These are phyloP conservation scores for Diploptera punctata DNA, from an alignment of 2,888 invertebrate genomes.

Conservation along the genomic window DNA sequence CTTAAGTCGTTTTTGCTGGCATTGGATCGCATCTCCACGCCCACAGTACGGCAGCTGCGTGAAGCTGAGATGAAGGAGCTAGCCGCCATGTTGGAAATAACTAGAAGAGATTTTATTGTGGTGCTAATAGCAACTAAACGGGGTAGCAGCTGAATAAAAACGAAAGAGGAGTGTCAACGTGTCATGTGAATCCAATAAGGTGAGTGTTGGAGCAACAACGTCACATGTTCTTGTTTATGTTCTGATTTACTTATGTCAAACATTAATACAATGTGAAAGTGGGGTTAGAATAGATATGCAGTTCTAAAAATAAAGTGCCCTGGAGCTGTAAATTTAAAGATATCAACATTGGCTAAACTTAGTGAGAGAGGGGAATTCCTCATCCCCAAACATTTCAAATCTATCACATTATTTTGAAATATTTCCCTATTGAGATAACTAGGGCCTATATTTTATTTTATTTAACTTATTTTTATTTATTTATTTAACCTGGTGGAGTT, in stretches of 20 bases:
- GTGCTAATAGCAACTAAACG: constrained; percentile 21
- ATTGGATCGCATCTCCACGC: neutral
- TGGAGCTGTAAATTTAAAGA: too few relatives aligned
- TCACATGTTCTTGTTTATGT: neutral
- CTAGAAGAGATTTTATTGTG: constrained; percentile 18
- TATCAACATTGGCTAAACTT: too few relatives aligned
- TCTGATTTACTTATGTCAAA: neutral
- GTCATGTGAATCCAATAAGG: constrained; percentile 15
- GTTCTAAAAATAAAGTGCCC: too few relatives aligned
- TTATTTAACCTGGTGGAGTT: too few relatives aligned
- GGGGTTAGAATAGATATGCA: too few relatives aligned
- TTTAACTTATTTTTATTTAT: too few relatives aligned
- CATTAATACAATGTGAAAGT: too few relatives aligned
- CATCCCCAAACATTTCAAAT: too few relatives aligned
- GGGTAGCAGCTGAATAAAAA: constrained; percentile 11
- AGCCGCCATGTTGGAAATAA: constrained; percentile 18
- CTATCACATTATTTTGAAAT: too few relatives aligned
- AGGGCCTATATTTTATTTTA: too few relatives aligned
- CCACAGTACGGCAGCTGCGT: constrained; percentile 21
- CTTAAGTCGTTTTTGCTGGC: neutral
- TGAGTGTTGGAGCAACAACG: neutral
- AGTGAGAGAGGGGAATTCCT: too few relatives aligned
- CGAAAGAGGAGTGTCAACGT: constrained; percentile 17
- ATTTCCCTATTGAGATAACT: too few relatives aligned
- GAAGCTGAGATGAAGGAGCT: constrained; percentile 12